These are phyloP conservation scores for Thryonomys swinderianus DNA, from an alignment of 2,113 vertebrate genomes.

Conservation along the genomic window DNA sequence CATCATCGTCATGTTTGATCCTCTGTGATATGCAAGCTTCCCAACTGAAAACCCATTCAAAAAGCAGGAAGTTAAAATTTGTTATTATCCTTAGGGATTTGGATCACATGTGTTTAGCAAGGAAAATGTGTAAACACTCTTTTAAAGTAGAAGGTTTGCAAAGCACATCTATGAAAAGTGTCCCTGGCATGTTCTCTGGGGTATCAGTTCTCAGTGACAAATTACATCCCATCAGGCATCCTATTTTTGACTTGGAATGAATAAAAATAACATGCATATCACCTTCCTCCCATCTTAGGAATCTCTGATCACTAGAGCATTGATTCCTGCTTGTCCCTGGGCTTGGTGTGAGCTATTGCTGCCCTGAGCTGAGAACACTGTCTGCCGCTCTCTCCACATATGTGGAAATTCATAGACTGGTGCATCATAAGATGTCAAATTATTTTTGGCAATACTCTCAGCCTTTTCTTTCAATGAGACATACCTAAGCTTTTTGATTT, in stretches of 20 bases:
- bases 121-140: not conserved
- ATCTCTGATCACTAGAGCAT: constrained; percentile 16
- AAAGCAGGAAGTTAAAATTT: not conserved
- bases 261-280: not conserved
- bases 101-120: not conserved
- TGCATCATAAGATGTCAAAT: constrained; percentile 10
- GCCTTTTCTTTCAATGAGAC: not conserved
- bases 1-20: not conserved
- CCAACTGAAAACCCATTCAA: not conserved
- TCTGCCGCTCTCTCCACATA: not conserved
- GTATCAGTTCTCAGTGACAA: constrained; percentile 8
- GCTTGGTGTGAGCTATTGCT: not conserved
- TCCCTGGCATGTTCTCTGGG: not conserved
- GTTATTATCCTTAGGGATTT: not conserved
- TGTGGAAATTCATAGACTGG: not conserved
- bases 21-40: not conserved
- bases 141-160: not conserved
- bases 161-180: constrained; percentile 38
- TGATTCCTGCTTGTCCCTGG: not conserved
- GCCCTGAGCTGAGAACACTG: not conserved
- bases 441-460: not conserved
- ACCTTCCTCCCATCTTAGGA: not conserved
- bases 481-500: not conserved
- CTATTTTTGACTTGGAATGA: constrained; percentile 39
- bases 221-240: not conserved